Percentiles rank a stretch among this genome's conserved stretches.
These are phyloP conservation scores for Mythimna impura DNA, from an alignment of 2,888 invertebrate genomes.

Conservation along the genomic window DNA sequence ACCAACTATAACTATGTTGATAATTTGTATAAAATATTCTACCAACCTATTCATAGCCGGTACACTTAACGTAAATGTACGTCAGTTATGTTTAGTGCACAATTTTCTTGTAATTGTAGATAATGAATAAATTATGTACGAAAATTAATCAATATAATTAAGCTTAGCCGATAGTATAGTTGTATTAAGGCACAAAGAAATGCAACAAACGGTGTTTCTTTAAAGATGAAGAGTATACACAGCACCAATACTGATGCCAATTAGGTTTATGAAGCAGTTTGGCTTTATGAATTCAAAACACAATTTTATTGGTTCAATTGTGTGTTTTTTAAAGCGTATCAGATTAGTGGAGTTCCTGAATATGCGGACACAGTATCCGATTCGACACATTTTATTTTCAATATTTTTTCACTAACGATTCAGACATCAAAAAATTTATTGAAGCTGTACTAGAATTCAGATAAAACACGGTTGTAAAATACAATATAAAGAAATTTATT, in stretches of 20 bases:
- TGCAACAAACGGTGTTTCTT: slow-evolving; percentile 8
- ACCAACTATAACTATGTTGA: background rate
- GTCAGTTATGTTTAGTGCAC: slow-evolving; percentile 3
- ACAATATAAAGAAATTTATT: too few relatives aligned
- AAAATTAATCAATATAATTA: slow-evolving; percentile 43
- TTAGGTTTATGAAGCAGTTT: background rate
- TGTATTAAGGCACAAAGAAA: slow-evolving; percentile 32
- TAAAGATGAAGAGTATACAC: slow-evolving; percentile 8
- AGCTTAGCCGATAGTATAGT: slow-evolving; percentile 43
- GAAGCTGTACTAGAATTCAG: too few relatives aligned
- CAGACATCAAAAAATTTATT: too few relatives aligned
- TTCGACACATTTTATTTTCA: too few relatives aligned
- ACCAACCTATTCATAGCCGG: slow-evolving; percentile 2
- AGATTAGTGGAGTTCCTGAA: slow-evolving; percentile 22
- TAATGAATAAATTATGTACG: slow-evolving; percentile 48
- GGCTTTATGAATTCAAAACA: slow-evolving; percentile 8
- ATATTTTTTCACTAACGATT: too few relatives aligned
- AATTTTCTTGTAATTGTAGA: slow-evolving; percentile 31
- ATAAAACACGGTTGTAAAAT: too few relatives aligned
- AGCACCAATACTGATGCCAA: slow-evolving; percentile 4
- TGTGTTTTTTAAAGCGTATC: slow-evolving; percentile 29
- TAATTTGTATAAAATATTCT: background rate
- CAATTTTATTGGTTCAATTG: slow-evolving; percentile 15
- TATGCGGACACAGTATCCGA: too few relatives aligned
- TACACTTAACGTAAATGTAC: slow-evolving; percentile 1